A percentile compares a stretch with the other conserved stretches of the same genome.
Evolutionary conservation across 2,797 vertebrate species (phyloP).

Genomic region (Clarias platycephalus): DNA sequence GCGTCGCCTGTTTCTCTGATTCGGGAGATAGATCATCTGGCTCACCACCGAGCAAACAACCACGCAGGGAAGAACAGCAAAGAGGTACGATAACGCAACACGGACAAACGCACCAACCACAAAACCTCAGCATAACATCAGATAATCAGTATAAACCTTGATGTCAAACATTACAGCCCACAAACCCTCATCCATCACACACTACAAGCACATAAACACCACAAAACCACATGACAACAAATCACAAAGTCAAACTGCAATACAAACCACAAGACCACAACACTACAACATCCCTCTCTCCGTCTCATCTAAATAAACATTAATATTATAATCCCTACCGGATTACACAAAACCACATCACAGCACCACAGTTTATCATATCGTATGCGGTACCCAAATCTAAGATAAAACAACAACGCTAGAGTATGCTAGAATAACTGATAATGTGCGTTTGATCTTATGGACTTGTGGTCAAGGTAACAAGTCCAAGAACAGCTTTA

Average conservation of each 20-base stretch:
- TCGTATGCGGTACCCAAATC: background rate
- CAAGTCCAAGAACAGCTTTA: background rate
- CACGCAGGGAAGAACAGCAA: constrained; percentile 82
- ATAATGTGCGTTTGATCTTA: background rate
- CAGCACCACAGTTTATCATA: background rate
- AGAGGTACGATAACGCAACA: constrained; percentile 77
- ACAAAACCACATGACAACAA: background rate
- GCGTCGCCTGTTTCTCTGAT: constrained; percentile 77
- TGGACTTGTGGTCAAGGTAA: constrained; percentile 5
- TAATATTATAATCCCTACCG: too few relatives aligned
- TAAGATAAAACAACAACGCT: background rate
- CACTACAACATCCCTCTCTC: too few relatives aligned
- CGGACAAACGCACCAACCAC: background rate
- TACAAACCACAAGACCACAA: background rate
- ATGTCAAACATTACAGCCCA: background rate
- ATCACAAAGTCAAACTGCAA: background rate
- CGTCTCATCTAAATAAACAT: background rate
- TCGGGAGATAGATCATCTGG: constrained; percentile 70
- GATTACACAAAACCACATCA: background rate
- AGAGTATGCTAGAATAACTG: background rate
- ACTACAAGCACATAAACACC: background rate
- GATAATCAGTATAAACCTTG: background rate
- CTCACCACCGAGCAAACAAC: constrained; percentile 76
- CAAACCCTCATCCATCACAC: background rate
- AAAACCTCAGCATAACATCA: background rate